Conservation (phyloP, 2,888 invertebrate genomes). For the Alitta virens region DNA sequence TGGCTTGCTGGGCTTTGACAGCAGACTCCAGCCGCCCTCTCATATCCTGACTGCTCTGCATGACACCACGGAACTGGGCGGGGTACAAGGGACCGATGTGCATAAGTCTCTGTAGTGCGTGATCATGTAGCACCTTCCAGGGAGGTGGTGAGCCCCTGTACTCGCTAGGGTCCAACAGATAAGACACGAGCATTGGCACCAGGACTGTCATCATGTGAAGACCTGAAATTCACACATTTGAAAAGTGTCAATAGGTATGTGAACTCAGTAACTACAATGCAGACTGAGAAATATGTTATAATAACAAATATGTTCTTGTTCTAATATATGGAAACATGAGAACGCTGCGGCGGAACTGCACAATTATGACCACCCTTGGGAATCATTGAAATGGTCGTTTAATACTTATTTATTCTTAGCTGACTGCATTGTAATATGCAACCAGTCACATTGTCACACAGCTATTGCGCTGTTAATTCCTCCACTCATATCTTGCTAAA, state of each 20-base stretch:
- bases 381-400: too few relatives aligned
- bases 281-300: not conserved
- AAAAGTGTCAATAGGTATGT: not conserved
- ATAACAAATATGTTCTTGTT: too few relatives aligned
- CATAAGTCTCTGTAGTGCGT: slow-evolving; percentile 84
- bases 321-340: too few relatives aligned
- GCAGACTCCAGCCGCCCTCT: slow-evolving; percentile 82
- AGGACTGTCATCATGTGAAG: slow-evolving; percentile 84
- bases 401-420: too few relatives aligned
- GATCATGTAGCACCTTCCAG: slow-evolving; percentile 70
- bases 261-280: not conserved
- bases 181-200: slow-evolving; percentile 86
- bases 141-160: slow-evolving; percentile 44
- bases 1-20: slow-evolving; percentile 71
- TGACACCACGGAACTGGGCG: slow-evolving; percentile 87
- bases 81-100: slow-evolving; percentile 90
- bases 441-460: too few relatives aligned
- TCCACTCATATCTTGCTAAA: too few relatives aligned
- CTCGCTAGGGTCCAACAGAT: slow-evolving; percentile 66
- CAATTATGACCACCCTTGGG: too few relatives aligned
- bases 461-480: too few relatives aligned
- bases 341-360: too few relatives aligned
- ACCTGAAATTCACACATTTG: slow-evolving; percentile 64
- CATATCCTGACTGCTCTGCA: slow-evolving; percentile 79
- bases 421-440: too few relatives aligned